Percentiles rank a stretch among this genome's conserved stretches.
Conservation (phyloP, 2,113 vertebrate genomes). For the Sander lucioperca region DNA sequence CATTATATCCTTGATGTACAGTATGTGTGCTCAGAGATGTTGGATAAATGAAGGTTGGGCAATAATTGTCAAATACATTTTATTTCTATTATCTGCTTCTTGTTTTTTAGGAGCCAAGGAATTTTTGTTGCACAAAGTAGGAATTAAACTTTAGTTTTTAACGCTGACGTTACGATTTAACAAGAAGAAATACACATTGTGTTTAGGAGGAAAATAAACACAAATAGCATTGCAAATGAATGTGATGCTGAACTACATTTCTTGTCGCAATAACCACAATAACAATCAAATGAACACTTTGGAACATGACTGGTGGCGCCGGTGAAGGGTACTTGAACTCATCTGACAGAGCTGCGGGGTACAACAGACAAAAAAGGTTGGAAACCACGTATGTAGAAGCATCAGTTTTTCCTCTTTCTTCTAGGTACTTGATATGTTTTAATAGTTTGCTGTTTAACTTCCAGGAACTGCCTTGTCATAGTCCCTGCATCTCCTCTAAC, state of each 20-base stretch:
- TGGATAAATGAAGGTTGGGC: neutral
- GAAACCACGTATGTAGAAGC: neutral
- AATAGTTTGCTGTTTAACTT: neutral
- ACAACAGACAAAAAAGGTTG: neutral
- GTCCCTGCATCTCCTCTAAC: neutral
- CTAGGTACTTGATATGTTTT: neutral
- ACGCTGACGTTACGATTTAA: neutral
- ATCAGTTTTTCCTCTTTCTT: neutral
- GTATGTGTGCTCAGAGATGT: neutral
- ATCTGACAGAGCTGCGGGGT: neutral
- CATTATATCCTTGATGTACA: neutral
- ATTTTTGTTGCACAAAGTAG: neutral
- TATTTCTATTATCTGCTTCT: neutral
- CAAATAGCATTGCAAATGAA: neutral
- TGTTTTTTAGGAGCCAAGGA: neutral
- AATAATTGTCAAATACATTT: neutral
- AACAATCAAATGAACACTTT: neutral
- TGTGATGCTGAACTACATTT: neutral
- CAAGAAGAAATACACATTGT: neutral
- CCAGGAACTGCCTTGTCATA: constrained; percentile 1
- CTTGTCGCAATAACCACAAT: neutral
- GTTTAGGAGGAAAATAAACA: neutral
- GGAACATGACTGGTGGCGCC: no score
- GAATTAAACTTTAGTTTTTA: no score
- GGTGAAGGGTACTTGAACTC: neutral